Conservation (phyloP, 2,888 invertebrate genomes). For the Myopa tessellatipennis region DNA sequence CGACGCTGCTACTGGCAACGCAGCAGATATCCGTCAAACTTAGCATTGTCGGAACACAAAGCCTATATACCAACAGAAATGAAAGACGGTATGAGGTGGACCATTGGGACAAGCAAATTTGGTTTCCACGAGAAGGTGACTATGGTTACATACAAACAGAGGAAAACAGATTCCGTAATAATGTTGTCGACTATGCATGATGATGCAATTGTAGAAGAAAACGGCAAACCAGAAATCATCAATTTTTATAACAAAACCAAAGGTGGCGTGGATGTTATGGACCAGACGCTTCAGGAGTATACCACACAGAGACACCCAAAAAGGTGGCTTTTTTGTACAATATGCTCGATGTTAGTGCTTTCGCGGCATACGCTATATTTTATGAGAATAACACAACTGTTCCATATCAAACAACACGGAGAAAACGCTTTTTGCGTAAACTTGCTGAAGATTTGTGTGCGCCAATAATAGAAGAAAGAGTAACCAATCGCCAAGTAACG, state of each 20-base stretch:
- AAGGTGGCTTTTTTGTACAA: slow-evolving; percentile 41
- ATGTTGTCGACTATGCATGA: slow-evolving; percentile 23
- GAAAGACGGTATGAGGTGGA: slow-evolving; percentile 22
- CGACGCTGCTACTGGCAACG: slow-evolving; percentile 31
- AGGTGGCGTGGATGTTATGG: slow-evolving; percentile 38
- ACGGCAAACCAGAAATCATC: slow-evolving; percentile 39
- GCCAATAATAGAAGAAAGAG: background rate
- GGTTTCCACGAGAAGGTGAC: slow-evolving; percentile 22
- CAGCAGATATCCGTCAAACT: slow-evolving; percentile 51
- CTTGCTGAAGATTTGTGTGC: slow-evolving; percentile 32
- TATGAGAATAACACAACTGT: slow-evolving; percentile 38
- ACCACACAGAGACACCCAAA: slow-evolving; percentile 41
- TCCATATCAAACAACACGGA: slow-evolving; percentile 35
- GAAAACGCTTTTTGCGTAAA: slow-evolving; percentile 32
- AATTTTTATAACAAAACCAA: slow-evolving; percentile 35
- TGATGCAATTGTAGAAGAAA: slow-evolving; percentile 3
- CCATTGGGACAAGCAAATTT: slow-evolving; percentile 15
- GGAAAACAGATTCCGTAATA: slow-evolving; percentile 20
- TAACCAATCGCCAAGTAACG: too few relatives aligned
- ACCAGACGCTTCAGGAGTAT: slow-evolving; percentile 39
- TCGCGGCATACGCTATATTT: slow-evolving; percentile 27
- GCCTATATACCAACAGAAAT: slow-evolving; percentile 27
- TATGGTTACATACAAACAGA: slow-evolving; percentile 4
- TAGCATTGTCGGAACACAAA: slow-evolving; percentile 42
- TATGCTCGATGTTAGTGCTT: slow-evolving; percentile 23